Evolutionary conservation across 2,888 invertebrate genomes (phyloP), one percentile per base, ranked within the genome.

Genomic region (Tigriopus californicus): DNA sequence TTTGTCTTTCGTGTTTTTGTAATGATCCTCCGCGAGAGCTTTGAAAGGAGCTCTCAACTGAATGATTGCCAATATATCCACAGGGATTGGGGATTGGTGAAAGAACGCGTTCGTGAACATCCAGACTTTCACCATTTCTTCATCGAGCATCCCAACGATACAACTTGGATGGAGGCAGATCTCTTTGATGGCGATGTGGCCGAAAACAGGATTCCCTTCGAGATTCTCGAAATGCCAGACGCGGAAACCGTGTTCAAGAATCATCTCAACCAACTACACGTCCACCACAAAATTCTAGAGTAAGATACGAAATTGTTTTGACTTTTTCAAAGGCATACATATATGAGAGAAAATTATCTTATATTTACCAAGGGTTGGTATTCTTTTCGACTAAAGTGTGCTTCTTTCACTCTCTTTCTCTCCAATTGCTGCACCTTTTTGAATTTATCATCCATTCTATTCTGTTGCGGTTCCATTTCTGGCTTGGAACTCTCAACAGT

Each of bases 51-150:
- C 33, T 33, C 33, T 33, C 33, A 8, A 5, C 33, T 33, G 33
- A 33, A 3, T 3, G 8, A 33, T 33, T 33, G 33, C 33, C 8
- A 33, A 5, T 33, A 3, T 33, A 33, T 33, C 4, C 71, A 40
- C 70, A 88, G 88, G 68, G 87, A 90, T 69, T 95, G 95, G 95
- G 77, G 82, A 58, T 79, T 82, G 65, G 85, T 91, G 61, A 81
- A 87, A 64, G 82, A 84, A 62, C 85, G 85, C 71, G 77, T 97
- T 65, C 82, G 85, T 64, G 79, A 82, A 59, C 94, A 95, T 72
- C 84, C 88, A n/a, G 87, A 92, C 71, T 95, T 91, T 74, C 82
- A 84, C 60, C 82, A 85, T 67, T 89, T 88, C 76, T 97, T 94
- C 76, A 85, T 88, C 66, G 85, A 86, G 68, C 81, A 82, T 66